Evolutionary conservation across 2,888 invertebrate genomes (phyloP).

Genomic region (Dicyrtoma fusca): DNA sequence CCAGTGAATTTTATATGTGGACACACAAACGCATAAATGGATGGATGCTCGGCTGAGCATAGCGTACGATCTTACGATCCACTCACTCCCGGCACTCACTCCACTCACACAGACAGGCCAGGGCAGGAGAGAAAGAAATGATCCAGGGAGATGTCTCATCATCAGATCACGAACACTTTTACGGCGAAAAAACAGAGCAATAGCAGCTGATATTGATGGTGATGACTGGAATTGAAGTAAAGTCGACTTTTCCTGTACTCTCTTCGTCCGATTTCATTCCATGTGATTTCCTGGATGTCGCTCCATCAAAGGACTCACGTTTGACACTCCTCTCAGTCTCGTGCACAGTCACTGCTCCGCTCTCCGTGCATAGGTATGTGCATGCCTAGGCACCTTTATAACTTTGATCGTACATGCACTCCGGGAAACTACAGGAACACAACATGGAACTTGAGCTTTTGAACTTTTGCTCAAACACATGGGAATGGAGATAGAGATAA

Average conservation of each 20-base stretch:
- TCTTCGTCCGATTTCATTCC: conserved; percentile 8
- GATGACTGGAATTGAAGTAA: conserved; percentile 22
- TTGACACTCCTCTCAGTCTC: neutral
- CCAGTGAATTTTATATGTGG: neutral
- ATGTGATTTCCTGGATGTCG: conserved; percentile 16
- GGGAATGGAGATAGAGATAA: conserved; percentile 1
- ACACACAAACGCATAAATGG: too few species aligned
- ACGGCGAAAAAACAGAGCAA: conserved; percentile 8
- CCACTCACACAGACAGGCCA: too few species aligned
- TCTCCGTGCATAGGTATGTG: neutral
- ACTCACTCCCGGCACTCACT: too few species aligned
- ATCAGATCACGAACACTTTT: conserved; percentile 14
- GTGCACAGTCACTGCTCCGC: neutral
- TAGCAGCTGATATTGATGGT: conserved; percentile 26
- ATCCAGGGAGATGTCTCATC: neutral
- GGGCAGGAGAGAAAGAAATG: too few species aligned
- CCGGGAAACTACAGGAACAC: too few species aligned
- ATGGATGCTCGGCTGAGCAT: too few species aligned
- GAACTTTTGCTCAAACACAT: too few species aligned
- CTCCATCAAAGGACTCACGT: neutral
- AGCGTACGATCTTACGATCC: too few species aligned
- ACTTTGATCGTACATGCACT: neutral
- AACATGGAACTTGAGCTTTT: too few species aligned
- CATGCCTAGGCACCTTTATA: neutral
- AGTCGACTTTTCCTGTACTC: conserved; percentile 24